These are phyloP conservation scores for Lampropteryx suffumata DNA, from an alignment of 2,888 invertebrate species.

Conservation along the genomic window DNA sequence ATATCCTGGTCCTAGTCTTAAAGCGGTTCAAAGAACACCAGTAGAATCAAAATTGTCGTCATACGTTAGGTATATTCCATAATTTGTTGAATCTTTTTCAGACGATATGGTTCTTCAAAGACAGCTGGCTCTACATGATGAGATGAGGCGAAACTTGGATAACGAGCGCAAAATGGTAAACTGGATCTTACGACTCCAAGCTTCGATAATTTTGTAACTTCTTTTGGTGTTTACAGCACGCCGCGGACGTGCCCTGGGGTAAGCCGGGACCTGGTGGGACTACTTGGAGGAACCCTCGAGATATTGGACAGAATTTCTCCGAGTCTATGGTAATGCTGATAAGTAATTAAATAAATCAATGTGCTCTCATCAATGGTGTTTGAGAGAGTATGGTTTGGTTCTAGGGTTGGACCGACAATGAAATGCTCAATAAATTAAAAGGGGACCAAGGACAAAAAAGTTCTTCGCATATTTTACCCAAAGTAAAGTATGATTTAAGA, in stretches of 20 bases:
- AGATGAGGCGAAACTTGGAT: conserved; percentile 70
- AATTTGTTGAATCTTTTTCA: conserved; percentile 40
- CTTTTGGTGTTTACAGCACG: conserved; percentile 56
- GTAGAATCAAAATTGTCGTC: background rate
- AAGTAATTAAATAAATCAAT: too few species aligned
- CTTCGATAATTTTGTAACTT: conserved; percentile 4
- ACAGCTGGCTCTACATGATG: conserved; percentile 72
- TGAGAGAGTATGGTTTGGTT: conserved; percentile 14
- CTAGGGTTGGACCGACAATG: conserved; percentile 77
- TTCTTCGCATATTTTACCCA: conserved; percentile 77
- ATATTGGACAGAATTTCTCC: conserved; percentile 88
- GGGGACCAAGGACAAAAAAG: conserved; percentile 54
- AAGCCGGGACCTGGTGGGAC: conserved; percentile 87
- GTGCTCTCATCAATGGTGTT: too few species aligned
- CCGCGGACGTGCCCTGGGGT: conserved; percentile 84
- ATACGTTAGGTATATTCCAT: too few species aligned
- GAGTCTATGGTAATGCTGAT: conserved; percentile 86
- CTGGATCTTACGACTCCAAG: background rate
- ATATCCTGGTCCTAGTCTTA: too few species aligned
- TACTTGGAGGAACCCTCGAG: conserved; percentile 88
- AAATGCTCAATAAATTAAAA: conserved; percentile 64
- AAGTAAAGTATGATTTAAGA: conserved; percentile 64
- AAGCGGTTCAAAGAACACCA: too few species aligned
- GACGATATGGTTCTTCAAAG: conserved; percentile 84
- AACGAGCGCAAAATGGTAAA: conserved; percentile 83